Evolutionary conservation across 1,140 invertebrate species (phyloP).

Genomic region (Eueides isabella): DNA sequence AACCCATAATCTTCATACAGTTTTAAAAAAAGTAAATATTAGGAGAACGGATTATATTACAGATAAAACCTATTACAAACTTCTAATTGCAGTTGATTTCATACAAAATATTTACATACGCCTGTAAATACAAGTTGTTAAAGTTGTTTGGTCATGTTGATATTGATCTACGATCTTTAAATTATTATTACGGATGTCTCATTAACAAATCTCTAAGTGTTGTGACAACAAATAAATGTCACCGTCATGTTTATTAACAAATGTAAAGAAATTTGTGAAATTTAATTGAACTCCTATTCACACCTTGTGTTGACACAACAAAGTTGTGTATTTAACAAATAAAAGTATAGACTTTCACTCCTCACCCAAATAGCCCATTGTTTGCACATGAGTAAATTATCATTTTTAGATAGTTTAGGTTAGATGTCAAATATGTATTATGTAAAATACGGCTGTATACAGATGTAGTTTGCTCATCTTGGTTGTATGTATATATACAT

Average conservation of each 20-base stretch:
- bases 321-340: slow-evolving; percentile 30
- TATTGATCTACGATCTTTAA: too few relatives aligned
- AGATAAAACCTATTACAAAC: too few relatives aligned
- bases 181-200: too few relatives aligned
- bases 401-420: slow-evolving; percentile 25
- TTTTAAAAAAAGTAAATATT: too few relatives aligned
- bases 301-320: slow-evolving; percentile 8
- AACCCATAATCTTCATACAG: too few relatives aligned
- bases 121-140: too few relatives aligned
- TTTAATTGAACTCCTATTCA: slow-evolving; percentile 17
- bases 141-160: too few relatives aligned
- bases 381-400: slow-evolving; percentile 46
- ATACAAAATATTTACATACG: too few relatives aligned
- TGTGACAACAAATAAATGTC: neutral
- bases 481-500: neutral
- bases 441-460: neutral
- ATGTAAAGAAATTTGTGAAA: slow-evolving; percentile 33
- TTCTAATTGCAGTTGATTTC: too few relatives aligned
- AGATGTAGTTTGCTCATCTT: neutral
- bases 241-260: slow-evolving; percentile 10
- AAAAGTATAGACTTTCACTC: slow-evolving; percentile 58
- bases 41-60: too few relatives aligned
- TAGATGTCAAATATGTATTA: slow-evolving; percentile 32
- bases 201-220: neutral
- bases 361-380: slow-evolving; percentile 49